Percentiles rank a stretch among this genome's conserved stretches.
phyloP scores from a whole-genome alignment of 2,888 invertebrate genomes.

The Oscheius sp. region DNA sequence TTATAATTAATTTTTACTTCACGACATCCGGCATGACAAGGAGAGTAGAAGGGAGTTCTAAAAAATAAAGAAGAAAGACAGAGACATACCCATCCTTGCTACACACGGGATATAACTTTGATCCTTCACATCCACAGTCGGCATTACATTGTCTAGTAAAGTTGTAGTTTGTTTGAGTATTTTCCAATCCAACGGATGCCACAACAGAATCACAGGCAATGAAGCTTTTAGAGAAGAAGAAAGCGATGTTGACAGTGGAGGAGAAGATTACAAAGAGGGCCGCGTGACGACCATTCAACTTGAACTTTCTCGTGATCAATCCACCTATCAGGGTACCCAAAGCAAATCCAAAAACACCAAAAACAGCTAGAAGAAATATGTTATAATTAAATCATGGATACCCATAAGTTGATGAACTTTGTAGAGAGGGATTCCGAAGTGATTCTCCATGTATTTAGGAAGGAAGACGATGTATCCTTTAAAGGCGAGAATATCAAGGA shows the following conservation, averaged over 20 bases:
- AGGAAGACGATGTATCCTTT: conserved; percentile 70
- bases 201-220: conserved; percentile 67
- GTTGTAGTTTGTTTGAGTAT: conserved; percentile 57
- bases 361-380: conserved; percentile 55
- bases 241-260: conserved; percentile 57
- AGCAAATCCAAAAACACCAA: conserved; percentile 70
- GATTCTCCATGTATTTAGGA: conserved; percentile 70
- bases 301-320: conserved; percentile 55
- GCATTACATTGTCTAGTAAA: conserved; percentile 68
- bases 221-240: conserved; percentile 63
- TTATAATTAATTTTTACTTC: conserved; percentile 50
- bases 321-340: conserved; percentile 63
- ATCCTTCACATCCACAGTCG: conserved; percentile 69
- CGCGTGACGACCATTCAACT: conserved; percentile 49
- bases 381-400: conserved; percentile 21
- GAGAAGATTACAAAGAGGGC: conserved; percentile 60
- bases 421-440: conserved; percentile 70
- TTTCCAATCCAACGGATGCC: conserved; percentile 56
- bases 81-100: conserved; percentile 59
- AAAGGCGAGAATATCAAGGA: conserved; percentile 69
- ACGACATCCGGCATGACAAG: conserved; percentile 71
- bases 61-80: background rate
- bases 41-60: conserved; percentile 69
- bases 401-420: conserved; percentile 68
- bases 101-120: conserved; percentile 71